A percentile compares a stretch with the other conserved stretches of the same genome.
Evolutionary conservation across 2,797 vertebrate species (phyloP).

Genomic region (Phyllotis vaccarum): DNA sequence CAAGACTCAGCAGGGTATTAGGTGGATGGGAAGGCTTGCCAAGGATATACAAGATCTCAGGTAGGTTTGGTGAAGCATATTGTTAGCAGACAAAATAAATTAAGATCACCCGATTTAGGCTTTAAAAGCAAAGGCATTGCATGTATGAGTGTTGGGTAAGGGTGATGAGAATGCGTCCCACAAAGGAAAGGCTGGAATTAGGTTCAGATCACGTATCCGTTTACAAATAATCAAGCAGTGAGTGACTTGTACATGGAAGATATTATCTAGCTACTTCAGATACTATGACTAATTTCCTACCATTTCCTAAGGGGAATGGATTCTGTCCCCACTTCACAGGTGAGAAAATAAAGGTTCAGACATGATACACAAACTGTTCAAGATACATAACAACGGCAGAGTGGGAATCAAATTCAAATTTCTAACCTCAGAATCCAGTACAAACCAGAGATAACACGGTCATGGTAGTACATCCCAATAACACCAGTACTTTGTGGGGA

Average conservation of each 20-base stretch:
- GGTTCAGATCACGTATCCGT: background rate
- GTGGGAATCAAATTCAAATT: background rate
- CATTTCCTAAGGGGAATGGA: background rate
- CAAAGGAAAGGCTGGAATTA: background rate
- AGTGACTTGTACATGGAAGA: background rate
- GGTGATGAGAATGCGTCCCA: background rate
- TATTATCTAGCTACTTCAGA: background rate
- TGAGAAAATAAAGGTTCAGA: background rate
- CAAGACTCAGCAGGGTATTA: background rate
- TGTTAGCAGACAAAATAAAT: constrained; percentile 40
- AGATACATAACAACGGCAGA: background rate
- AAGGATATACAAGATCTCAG: constrained; percentile 13
- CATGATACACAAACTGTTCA: background rate
- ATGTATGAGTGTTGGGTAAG: background rate
- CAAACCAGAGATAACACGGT: background rate
- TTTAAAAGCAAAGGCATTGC: background rate
- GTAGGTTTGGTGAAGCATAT: background rate
- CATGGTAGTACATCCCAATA: background rate
- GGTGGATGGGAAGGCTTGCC: background rate
- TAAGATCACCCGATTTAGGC: background rate
- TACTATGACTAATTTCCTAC: background rate
- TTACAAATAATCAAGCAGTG: background rate
- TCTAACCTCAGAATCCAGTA: background rate
- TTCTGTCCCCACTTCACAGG: background rate
- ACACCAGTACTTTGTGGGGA: background rate